Evolutionary conservation across 2,797 vertebrate species (phyloP).

Genomic region (Pipistrellus pygmaeus): DNA sequence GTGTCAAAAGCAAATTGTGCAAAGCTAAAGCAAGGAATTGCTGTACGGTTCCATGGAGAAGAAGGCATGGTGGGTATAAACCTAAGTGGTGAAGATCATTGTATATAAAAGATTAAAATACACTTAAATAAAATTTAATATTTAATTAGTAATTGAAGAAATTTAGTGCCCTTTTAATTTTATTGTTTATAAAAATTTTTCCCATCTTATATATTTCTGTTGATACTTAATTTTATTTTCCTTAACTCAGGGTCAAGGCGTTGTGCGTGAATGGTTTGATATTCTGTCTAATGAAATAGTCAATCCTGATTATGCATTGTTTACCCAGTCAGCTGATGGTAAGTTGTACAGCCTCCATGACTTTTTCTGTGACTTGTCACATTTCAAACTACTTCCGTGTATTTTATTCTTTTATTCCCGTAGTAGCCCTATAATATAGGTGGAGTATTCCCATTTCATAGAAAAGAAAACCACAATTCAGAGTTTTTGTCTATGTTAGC

Average conservation of each 20-base stretch:
- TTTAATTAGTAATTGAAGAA: slow-evolving; percentile 49
- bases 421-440: neutral
- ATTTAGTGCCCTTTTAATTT: slow-evolving; percentile 51
- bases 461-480: slow-evolving; percentile 33
- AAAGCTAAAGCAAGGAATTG: slow-evolving; percentile 98
- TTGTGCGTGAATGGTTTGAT: slow-evolving; percentile 99
- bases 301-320: slow-evolving; percentile 98
- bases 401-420: slow-evolving; percentile 16
- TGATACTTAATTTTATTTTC: slow-evolving; percentile 77
- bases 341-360: slow-evolving; percentile 78
- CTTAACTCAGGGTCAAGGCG: slow-evolving; percentile 95
- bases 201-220: slow-evolving; percentile 56
- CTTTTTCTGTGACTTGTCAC: slow-evolving; percentile 31
- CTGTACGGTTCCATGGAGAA: slow-evolving; percentile 98
- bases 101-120: neutral
- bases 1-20: slow-evolving; percentile 98
- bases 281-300: slow-evolving; percentile 99
- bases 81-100: neutral
- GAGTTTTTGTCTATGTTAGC: neutral
- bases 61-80: slow-evolving; percentile 96
- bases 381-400: neutral
- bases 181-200: slow-evolving; percentile 31
- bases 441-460: neutral
- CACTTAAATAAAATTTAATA: neutral
- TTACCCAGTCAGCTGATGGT: slow-evolving; percentile 99